These are phyloP conservation scores for Mungos mungo DNA, from an alignment of 2,113 vertebrate species.

Conservation along the genomic window DNA sequence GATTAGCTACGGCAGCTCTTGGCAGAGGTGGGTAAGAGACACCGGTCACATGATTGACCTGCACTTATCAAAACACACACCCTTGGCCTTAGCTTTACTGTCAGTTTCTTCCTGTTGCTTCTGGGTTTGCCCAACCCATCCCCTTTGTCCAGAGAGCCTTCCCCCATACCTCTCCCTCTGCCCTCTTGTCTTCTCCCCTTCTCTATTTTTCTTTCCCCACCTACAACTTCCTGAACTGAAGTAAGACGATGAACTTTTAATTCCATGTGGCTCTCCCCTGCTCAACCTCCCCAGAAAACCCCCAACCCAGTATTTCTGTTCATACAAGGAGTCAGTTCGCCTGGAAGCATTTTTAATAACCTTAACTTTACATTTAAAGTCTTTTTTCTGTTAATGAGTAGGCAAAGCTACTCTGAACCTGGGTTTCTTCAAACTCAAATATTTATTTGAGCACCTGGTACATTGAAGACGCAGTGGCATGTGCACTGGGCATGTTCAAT, in stretches of 20 bases:
- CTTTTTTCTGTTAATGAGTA: neutral
- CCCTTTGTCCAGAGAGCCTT: neutral
- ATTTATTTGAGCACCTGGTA: slow-evolving; percentile 51
- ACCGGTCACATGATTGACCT: neutral
- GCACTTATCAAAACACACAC: neutral
- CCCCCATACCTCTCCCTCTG: neutral
- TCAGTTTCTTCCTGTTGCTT: neutral
- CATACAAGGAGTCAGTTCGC: neutral
- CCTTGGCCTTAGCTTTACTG: neutral
- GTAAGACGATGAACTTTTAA: neutral
- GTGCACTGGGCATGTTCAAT: slow-evolving; percentile 34
- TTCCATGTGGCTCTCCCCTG: neutral
- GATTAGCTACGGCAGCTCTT: neutral
- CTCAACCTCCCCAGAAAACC: neutral
- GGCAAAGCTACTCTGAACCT: neutral
- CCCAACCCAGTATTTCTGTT: neutral
- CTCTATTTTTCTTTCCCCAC: neutral
- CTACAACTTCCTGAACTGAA: neutral
- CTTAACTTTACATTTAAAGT: slow-evolving; percentile 7
- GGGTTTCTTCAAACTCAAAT: slow-evolving; percentile 62
- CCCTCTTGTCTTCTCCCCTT: neutral
- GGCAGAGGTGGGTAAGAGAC: neutral
- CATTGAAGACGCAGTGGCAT: neutral
- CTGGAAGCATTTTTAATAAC: neutral
- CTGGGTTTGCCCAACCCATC: too few species aligned